phyloP scores from a whole-genome alignment of 2,888 invertebrate species.

The Dicycla oo region DNA sequence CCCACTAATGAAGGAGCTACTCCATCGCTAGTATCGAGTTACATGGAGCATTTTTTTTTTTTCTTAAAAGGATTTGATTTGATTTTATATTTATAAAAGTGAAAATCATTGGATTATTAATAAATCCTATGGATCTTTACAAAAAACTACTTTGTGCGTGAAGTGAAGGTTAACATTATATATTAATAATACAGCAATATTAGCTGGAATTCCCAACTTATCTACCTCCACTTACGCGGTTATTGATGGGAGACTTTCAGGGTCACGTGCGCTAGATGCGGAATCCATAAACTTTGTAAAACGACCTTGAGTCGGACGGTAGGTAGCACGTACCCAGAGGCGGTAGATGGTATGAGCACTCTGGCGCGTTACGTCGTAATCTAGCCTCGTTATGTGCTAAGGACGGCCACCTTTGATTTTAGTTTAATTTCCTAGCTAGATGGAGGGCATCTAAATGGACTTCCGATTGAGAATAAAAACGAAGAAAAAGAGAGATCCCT shows the following conservation, averaged over 20 bases:
- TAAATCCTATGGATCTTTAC: not conserved
- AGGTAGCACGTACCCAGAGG: not conserved
- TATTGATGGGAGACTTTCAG: not conserved
- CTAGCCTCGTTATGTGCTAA: not conserved
- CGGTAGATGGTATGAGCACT: not conserved
- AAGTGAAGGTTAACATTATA: not conserved
- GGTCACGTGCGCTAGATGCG: not conserved
- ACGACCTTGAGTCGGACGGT: not conserved
- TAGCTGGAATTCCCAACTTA: not conserved
- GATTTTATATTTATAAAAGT: slow-evolving; percentile 1
- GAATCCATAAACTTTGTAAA: not conserved
- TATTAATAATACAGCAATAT: not conserved
- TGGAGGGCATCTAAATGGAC: not conserved
- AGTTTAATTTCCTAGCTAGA: not conserved
- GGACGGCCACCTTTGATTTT: not conserved
- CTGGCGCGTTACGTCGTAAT: not conserved
- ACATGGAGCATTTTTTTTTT: slow-evolving; percentile 68
- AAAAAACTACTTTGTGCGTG: not conserved
- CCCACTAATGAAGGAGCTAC: slow-evolving; percentile 87
- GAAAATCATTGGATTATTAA: not conserved
- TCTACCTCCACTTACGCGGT: not conserved
- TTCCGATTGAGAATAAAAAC: not conserved
- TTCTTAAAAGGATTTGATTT: not conserved
- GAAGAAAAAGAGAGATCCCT: no score
- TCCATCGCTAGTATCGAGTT: slow-evolving; percentile 67